Evolutionary conservation across 2,797 vertebrate species (phyloP), one percentile per base, ranked within the genome.

Genomic region (Aplochiton taeniatus): DNA sequence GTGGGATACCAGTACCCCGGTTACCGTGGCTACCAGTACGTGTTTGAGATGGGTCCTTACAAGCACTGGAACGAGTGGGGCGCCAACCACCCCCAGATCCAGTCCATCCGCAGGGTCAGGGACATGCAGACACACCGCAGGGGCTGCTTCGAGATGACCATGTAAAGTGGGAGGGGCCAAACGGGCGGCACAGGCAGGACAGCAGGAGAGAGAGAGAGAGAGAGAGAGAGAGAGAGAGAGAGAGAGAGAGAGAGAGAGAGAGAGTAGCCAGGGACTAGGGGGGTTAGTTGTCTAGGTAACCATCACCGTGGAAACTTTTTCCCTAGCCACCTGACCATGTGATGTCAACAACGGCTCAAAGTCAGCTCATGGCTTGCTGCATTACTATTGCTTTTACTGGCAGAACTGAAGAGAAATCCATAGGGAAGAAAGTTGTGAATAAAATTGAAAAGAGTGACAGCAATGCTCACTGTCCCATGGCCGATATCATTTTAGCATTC

Each of bases 61-160:
- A 94, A 93, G 81, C 93, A 94, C 80, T 95, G 92, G 92, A 94
- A 94, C 8, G 91, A 95, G 18, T 95, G 93, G 93, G 93, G 93
- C 16, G 91, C 90, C 71, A 80, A 89, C 67, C 89, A 92, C 31
- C 91, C 93, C 67, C 91, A 94, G 87, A 92, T 95, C 79, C 94
- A 94, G 85, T 94, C 93, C 77, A 92, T 94, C 54, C 91, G 93
- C 65, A 85, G 93, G 70, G 91, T 95, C 76, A 92, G 90, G 58
- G 94, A 94, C 85, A 93, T 93, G 93, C 93, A 94, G 85, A 92
- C 87, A 8, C 92, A 94, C 74, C 92, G 90, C 69, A 85, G 92
- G 67, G 93, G 93, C 67, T 93, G 91, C 84, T 95, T 95, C 14
- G 91, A 93, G 85, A 76, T 89, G 83, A 88, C 49, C 1, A 79